These are phyloP conservation scores for Cerastoderma edule DNA, from an alignment of 2,888 invertebrate species.

Conservation along the genomic window DNA sequence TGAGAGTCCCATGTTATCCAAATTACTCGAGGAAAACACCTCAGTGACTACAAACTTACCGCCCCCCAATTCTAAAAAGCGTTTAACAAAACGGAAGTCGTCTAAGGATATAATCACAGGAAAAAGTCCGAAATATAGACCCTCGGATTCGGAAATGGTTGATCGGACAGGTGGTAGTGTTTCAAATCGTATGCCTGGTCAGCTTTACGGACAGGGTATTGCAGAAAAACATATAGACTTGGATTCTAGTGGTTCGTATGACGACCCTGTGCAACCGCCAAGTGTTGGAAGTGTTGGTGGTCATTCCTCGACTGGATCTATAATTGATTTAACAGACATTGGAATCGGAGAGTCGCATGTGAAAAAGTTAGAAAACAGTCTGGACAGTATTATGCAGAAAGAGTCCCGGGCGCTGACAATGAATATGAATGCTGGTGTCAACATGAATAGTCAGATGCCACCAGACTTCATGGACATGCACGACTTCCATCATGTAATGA, in stretches of 20 bases:
- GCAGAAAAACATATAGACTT: slow-evolving; percentile 62
- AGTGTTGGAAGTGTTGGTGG: slow-evolving; percentile 64
- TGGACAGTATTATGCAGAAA: slow-evolving; percentile 71
- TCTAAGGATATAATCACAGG: slow-evolving; percentile 73
- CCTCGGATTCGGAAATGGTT: slow-evolving; percentile 58
- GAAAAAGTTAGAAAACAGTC: slow-evolving; percentile 72
- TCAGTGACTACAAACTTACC: slow-evolving; percentile 63
- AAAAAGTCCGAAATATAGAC: slow-evolving; percentile 82
- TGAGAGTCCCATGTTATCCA: slow-evolving; percentile 79
- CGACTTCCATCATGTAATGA: slow-evolving; percentile 60
- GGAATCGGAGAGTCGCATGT: slow-evolving; percentile 72
- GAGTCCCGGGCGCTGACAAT: slow-evolving; percentile 47
- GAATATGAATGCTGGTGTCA: slow-evolving; percentile 23
- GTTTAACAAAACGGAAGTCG: slow-evolving; percentile 76
- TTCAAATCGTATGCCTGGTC: slow-evolving; percentile 34
- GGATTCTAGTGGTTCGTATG: slow-evolving; percentile 64
- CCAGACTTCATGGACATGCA: slow-evolving; percentile 40
- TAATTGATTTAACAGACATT: slow-evolving; percentile 77
- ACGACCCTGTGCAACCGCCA: slow-evolving; percentile 43
- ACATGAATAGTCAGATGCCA: slow-evolving; percentile 45
- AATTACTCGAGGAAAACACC: slow-evolving; percentile 76
- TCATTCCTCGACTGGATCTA: slow-evolving; percentile 61
- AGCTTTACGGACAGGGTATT: slow-evolving; percentile 55
- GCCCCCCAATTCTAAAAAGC: slow-evolving; percentile 59
- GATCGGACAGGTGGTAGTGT: slow-evolving; percentile 46